A percentile compares a stretch with the other conserved stretches of the same genome.
These are phyloP conservation scores for Saxicola maurus DNA, from an alignment of 2,797 vertebrate species.

Conservation along the genomic window DNA sequence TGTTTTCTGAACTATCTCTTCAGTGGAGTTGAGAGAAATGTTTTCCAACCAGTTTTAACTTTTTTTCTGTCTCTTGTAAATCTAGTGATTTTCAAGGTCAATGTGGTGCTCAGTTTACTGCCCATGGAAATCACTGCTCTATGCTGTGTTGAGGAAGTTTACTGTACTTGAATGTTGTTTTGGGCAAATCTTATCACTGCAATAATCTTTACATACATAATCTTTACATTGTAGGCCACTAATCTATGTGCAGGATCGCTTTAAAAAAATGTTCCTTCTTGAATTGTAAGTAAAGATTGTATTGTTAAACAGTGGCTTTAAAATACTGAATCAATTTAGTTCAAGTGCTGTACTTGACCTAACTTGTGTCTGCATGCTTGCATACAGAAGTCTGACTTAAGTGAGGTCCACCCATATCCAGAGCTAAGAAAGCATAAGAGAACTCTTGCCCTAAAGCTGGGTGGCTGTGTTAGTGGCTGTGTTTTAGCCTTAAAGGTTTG, in stretches of 20 bases:
- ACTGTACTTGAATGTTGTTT: neutral
- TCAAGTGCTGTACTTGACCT: neutral
- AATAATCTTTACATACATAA: neutral
- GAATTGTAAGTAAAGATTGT: neutral
- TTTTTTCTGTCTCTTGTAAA: neutral
- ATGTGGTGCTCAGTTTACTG: neutral
- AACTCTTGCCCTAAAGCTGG: neutral
- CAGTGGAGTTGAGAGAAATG: neutral
- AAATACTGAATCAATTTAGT: neutral
- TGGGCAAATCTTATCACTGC: neutral
- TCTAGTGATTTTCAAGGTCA: neutral
- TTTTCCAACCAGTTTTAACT: neutral
- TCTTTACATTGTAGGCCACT: neutral
- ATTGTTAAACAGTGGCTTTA: neutral
- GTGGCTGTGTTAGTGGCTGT: accelerated
- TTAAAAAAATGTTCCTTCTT: neutral
- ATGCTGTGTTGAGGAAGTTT: neutral
- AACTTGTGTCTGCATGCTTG: neutral
- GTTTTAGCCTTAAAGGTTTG: neutral
- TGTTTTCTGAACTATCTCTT: neutral
- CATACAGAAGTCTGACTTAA: neutral
- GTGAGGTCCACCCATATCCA: neutral
- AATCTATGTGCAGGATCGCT: neutral
- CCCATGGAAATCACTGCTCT: neutral
- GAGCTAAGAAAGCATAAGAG: neutral